Conservation (phyloP, 2,797 vertebrate species). For the Balearica regulorum region DNA sequence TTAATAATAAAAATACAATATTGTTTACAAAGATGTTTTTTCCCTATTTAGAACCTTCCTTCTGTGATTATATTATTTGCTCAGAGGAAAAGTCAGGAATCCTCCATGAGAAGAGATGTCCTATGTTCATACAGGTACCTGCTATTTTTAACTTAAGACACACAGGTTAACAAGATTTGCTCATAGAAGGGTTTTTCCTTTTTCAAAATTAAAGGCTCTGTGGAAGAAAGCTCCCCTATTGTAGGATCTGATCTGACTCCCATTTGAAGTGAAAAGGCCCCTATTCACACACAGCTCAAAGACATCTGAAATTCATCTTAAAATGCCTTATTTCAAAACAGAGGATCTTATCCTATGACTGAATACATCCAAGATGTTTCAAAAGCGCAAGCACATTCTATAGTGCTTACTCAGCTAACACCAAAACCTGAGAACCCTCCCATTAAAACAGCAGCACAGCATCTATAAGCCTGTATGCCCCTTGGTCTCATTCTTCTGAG, state of each 20-base stretch:
- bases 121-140: background rate
- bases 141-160: background rate
- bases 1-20: background rate
- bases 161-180: background rate
- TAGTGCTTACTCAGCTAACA: slow-evolving; percentile 11
- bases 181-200: background rate
- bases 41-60: background rate
- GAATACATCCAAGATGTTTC: slow-evolving; percentile 57
- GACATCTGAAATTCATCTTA: slow-evolving; percentile 62
- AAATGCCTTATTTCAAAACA: slow-evolving; percentile 51
- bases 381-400: slow-evolving; percentile 48
- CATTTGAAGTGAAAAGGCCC: slow-evolving; percentile 26
- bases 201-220: background rate
- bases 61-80: background rate
- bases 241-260: slow-evolving; percentile 1
- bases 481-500: background rate
- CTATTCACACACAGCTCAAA: slow-evolving; percentile 37
- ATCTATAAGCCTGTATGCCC: background rate
- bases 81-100: background rate
- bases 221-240: background rate
- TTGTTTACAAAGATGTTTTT: background rate
- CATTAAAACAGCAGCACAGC: background rate
- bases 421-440: background rate
- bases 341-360: slow-evolving; percentile 26
- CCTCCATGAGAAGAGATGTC: background rate